Conservation (phyloP, 2,797 vertebrate genomes). For the Syncerus caffer region DNA sequence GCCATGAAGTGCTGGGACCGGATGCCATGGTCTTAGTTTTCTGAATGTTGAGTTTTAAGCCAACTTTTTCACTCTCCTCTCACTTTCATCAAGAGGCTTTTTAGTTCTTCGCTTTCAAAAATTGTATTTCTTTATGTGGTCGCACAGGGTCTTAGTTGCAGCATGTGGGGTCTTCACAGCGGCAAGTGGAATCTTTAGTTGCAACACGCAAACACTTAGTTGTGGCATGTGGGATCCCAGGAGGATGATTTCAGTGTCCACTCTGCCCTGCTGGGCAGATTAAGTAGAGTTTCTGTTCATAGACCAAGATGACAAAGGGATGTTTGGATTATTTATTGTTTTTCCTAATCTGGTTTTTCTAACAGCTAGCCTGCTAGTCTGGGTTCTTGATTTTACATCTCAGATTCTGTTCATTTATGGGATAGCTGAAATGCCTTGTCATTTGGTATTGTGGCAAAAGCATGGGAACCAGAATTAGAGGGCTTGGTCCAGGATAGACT, state of each 20-base stretch:
- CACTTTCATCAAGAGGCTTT: neutral
- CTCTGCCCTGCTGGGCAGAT: neutral
- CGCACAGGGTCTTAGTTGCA: neutral
- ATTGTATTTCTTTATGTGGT: neutral
- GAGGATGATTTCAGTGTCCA: neutral
- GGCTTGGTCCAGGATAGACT: neutral
- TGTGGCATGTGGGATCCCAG: neutral
- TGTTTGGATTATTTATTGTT: conserved; percentile 3
- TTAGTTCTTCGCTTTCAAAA: neutral
- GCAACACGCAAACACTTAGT: neutral
- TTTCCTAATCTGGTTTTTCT: conserved; percentile 22
- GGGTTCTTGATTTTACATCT: conserved; percentile 1
- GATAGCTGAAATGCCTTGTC: neutral
- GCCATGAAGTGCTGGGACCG: neutral
- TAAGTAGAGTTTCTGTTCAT: conserved; percentile 18
- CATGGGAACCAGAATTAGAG: neutral
- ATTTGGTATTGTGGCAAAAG: neutral
- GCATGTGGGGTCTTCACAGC: neutral
- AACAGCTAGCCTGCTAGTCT: neutral
- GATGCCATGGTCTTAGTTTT: neutral
- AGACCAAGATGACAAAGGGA: neutral
- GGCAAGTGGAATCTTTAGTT: neutral
- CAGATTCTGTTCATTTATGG: conserved; percentile 1
- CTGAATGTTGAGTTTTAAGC: neutral
- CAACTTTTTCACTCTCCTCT: neutral